Evolutionary conservation across 2,888 invertebrate genomes (phyloP).

Genomic region (Hyposoter dolosus): DNA sequence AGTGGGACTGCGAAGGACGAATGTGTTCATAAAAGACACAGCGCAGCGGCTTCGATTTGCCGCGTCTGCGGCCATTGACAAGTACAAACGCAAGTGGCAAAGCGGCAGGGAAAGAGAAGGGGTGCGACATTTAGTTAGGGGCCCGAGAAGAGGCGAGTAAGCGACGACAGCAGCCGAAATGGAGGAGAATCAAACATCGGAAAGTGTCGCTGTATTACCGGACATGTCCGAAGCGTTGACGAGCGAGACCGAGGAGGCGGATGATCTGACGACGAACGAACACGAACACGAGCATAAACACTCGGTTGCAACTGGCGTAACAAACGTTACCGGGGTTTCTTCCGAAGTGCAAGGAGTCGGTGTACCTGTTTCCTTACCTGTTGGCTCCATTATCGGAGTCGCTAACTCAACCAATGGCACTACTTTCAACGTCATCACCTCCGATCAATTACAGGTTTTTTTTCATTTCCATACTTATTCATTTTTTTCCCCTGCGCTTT

Average conservation of each 20-base stretch:
- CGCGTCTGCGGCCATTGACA: conserved; percentile 16
- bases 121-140: conserved; percentile 27
- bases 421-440: conserved; percentile 94
- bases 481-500: background rate
- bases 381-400: conserved; percentile 91
- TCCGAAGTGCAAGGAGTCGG: conserved; percentile 86
- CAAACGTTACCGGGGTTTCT: conserved; percentile 84
- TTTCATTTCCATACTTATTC: background rate
- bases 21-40: background rate
- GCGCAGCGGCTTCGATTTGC: conserved; percentile 32
- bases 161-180: conserved; percentile 83
- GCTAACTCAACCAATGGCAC: conserved; percentile 87
- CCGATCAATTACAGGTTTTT: conserved; percentile 90
- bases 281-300: conserved; percentile 76
- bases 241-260: conserved; percentile 85
- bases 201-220: conserved; percentile 85
- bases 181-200: conserved; percentile 85
- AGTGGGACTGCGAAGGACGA: background rate
- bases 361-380: conserved; percentile 90
- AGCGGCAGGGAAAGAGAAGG: background rate
- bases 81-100: background rate
- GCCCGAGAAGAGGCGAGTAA: conserved; percentile 63
- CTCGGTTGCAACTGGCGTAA: conserved; percentile 77
- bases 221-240: conserved; percentile 86
- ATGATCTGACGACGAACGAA: conserved; percentile 79